A percentile compares a stretch with the other conserved stretches of the same genome.
These are phyloP conservation scores for Rotaria sp. DNA, from an alignment of 2,888 invertebrate species.

Conservation along the genomic window DNA sequence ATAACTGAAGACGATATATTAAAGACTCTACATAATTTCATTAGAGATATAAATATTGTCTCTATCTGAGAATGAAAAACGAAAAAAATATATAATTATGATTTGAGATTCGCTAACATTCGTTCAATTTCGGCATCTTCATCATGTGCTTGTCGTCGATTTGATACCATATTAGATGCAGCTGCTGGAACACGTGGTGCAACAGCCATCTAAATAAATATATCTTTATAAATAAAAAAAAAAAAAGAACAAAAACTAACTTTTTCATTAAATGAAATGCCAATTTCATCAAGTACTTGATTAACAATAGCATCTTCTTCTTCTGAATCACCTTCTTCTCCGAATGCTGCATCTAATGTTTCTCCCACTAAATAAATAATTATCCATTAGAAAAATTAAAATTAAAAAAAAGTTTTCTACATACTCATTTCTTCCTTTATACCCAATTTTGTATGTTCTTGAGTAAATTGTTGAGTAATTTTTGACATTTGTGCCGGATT, in stretches of 20 bases:
- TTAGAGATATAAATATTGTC: no score
- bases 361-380: conserved; percentile 67
- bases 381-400: neutral
- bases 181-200: neutral
- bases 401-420: conserved; percentile 46
- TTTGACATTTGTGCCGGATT: conserved; percentile 75
- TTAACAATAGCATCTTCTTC: conserved; percentile 79
- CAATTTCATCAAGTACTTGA: conserved; percentile 87
- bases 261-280: conserved; percentile 84
- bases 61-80: no score
- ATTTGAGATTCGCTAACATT: conserved; percentile 16
- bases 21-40: no score
- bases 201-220: neutral
- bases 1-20: no score
- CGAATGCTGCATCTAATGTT: conserved; percentile 77
- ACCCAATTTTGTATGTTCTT: conserved; percentile 78
- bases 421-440: conserved; percentile 91
- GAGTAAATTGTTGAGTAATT: conserved; percentile 74
- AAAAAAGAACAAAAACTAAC: conserved; percentile 53
- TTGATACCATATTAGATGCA: neutral
- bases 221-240: neutral
- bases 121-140: conserved; percentile 28
- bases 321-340: conserved; percentile 80
- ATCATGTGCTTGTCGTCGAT: neutral
- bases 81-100: neutral